Conservation (phyloP, 2,797 vertebrate species). For the Uromys caudimaculatus region DNA sequence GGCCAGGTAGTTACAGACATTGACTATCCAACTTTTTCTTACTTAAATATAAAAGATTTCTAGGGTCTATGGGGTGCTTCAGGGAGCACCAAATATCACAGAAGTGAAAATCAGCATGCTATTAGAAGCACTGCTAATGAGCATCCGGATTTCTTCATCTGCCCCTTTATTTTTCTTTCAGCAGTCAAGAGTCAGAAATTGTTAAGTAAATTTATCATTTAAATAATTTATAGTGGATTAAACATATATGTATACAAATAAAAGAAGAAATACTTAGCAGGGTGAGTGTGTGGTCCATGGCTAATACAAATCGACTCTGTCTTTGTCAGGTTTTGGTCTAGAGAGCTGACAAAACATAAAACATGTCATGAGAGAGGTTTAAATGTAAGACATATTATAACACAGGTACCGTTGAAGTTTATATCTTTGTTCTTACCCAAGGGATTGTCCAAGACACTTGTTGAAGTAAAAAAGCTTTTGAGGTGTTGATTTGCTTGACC, state of each 20-base stretch:
- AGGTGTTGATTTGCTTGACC: not conserved
- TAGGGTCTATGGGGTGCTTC: not conserved
- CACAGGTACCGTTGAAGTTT: not conserved
- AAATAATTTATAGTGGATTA: constrained; percentile 16
- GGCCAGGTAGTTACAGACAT: not conserved
- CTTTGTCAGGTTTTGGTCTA: not conserved
- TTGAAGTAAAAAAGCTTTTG: constrained; percentile 8
- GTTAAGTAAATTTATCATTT: not conserved
- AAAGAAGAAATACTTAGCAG: constrained; percentile 39
- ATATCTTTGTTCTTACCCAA: constrained; percentile 9
- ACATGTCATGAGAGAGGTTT: not conserved
- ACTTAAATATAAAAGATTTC: constrained; percentile 41
- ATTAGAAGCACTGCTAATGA: not conserved
- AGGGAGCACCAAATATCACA: not conserved
- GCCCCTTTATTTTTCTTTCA: not conserved
- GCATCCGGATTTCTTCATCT: not conserved
- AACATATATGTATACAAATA: not conserved
- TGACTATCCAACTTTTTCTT: not conserved
- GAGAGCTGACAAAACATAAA: not conserved
- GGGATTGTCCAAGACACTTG: not conserved
- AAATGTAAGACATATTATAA: not conserved
- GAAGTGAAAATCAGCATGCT: not conserved
- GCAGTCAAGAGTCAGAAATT: not conserved
- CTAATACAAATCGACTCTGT: not conserved
- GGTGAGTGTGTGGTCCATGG: not conserved